Base-by-base conservation (phyloP, 2,113 vertebrate genomes). In the Dunckerocampus dactyliophorus region DNA sequence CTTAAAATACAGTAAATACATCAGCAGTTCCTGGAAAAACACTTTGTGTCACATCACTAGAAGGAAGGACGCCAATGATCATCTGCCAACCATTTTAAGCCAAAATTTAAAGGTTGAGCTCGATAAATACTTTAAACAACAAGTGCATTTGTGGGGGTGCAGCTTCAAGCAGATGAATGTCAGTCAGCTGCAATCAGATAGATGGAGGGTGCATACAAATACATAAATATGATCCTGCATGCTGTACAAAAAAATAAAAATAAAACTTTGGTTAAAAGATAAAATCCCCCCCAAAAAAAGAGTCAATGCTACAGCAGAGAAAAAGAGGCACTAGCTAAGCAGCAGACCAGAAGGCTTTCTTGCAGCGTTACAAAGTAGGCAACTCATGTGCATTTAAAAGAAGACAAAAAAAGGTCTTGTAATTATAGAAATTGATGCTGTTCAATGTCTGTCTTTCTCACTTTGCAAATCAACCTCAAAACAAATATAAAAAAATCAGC, bases 1-100 rank as follows among this genome's bases (percentile, higher is more conserved):
- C 47, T 71, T 56, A 15, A 79, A 82, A 83, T 81, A n/a, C n/a
- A n/a, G n/a, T n/a, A 85, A 83, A 87, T 85, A 86, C 67, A 76
- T 85, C 70, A 82, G 82, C 83, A 81, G 82, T 75, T 77, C 34
- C 56, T 70, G 53, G 50, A 28, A 70, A 19, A 48, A 69, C 12
- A 56, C 12, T 56, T 39, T 34, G 28, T 31, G 15, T 28, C 51
- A 34, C 17, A 37, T 37, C 10, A 58, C 16, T 17, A 21, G 21
- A 59, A 4, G 19, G 52, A 54, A 17, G 24, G 54, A 21, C 61
- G 62, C 17, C 20, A 0, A 1, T 8, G 31, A 34, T 46, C 1
- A 54, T 16, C 31, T 55, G 50, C 42, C 46, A 50, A 22, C n/a
- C 15, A 48, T 51, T 43, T 45, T 46, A 68, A 20, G 45, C 43